Base-by-base conservation (phyloP, 2,797 vertebrate genomes). In the Parauchenoglanis punctatus region DNA sequence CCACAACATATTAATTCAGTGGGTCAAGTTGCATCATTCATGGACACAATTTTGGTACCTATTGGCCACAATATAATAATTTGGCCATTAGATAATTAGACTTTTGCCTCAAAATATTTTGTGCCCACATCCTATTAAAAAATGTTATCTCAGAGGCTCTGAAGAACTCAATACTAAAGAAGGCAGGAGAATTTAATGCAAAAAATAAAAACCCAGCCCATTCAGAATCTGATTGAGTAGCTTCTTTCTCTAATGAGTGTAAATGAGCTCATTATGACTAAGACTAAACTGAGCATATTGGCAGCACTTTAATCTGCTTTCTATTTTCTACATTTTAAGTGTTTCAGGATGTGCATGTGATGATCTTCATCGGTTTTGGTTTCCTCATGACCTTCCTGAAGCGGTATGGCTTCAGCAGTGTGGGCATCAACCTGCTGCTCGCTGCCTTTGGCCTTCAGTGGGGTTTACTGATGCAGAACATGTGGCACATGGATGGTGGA, bases 311-410 rank as follows among this genome's bases (percentile, higher is more conserved):
- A 61, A 81, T 40, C 10, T 40, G 10, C 11, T 59, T 35, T 28
- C 49, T 31, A 18, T 49, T 67, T 49, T 82, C 13, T 67, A 49
- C 28, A 2, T 58, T 44, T 93, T 17, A 93, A 99, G 98, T 96
- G 92, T 99, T 99, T 93, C 98, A 98, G 95, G 97, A 99, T 89
- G 96, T 99, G 67, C 98, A 99, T 0, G 96, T 99, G 88, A 99
- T 99, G 98, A 97, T 99, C 95, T 99, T 99, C 93, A 94, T 98
- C 65, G 99, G 99, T 12, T 98, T 99, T 85, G 98, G 99, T 40
- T 99, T 99, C 93, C 94, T 99, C 89, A 99, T 99, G 99, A 99
- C 98, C 59, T 99, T 99, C 92, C 93, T 99, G 93, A 98, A 98
- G 95, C 95, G 96, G 92, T 99, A 99, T 13, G 96, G 98, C 40